These are phyloP conservation scores for Drosophila helvetica DNA, from an alignment of 2,888 invertebrate species.

Conservation along the genomic window DNA sequence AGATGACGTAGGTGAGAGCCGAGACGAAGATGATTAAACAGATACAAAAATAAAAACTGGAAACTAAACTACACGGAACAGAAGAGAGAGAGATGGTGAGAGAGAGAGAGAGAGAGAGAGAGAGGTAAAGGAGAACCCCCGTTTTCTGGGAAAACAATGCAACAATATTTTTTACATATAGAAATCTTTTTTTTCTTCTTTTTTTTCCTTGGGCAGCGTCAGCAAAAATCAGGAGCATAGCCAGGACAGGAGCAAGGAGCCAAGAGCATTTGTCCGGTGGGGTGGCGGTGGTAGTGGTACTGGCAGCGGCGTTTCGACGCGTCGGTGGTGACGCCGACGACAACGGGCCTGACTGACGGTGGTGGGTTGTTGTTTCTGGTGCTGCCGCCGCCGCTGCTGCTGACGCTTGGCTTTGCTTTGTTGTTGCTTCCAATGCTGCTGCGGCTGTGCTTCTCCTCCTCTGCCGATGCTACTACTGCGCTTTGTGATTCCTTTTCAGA, in stretches of 20 bases:
- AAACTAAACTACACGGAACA: slow-evolving; percentile 33
- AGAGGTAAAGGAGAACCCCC: background rate
- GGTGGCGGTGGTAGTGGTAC: slow-evolving; percentile 10
- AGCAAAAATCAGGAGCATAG: slow-evolving; percentile 2
- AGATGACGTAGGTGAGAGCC: slow-evolving; percentile 72
- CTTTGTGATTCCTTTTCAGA: slow-evolving; percentile 71
- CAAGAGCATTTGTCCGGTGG: slow-evolving; percentile 42
- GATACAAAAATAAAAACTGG: slow-evolving; percentile 26
- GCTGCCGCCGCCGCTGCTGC: slow-evolving; percentile 30
- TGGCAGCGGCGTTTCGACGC: slow-evolving; percentile 44
- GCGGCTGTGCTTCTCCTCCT: slow-evolving; percentile 58
- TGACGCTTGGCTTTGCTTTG: slow-evolving; percentile 39
- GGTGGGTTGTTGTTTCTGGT: slow-evolving; percentile 52
- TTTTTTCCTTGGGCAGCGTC: background rate
- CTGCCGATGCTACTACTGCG: background rate
- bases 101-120: background rate
- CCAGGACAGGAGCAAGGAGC: background rate
- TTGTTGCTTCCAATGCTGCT: slow-evolving; percentile 44
- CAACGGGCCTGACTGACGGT: slow-evolving; percentile 35
- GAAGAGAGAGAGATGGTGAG: slow-evolving; percentile 11
- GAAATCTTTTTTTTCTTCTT: background rate
- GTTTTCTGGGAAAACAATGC: background rate
- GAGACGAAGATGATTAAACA: slow-evolving; percentile 50
- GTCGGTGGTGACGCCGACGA: slow-evolving; percentile 61
- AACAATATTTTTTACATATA: background rate